A percentile compares a stretch with the other conserved stretches of the same genome.
These are phyloP conservation scores for Cephus cinctus DNA, from an alignment of 1,140 invertebrate genomes.

Conservation along the genomic window DNA sequence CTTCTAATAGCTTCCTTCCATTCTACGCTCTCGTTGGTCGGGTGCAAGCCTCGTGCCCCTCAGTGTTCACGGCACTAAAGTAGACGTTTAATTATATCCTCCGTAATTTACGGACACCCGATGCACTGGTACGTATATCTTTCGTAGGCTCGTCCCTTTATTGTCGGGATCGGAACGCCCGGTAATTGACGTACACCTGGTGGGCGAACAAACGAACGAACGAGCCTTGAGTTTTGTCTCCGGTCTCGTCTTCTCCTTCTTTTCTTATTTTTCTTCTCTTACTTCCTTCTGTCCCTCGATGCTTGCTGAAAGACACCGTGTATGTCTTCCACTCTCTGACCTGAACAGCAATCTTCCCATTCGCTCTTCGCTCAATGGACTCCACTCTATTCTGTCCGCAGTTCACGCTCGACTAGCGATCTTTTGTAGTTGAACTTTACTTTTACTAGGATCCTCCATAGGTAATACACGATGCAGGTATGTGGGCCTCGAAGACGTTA, in stretches of 20 bases:
- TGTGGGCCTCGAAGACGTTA: not conserved
- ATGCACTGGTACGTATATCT: too few relatives aligned
- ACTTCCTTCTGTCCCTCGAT: not conserved
- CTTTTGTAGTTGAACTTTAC: not conserved
- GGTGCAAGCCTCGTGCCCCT: too few relatives aligned
- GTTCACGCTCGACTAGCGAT: too few relatives aligned
- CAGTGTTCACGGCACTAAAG: conserved; percentile 8
- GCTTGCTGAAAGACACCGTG: not conserved
- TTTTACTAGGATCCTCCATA: not conserved
- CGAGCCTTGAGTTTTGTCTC: conserved; percentile 1
- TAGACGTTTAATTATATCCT: conserved; percentile 18
- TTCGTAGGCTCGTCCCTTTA: not conserved
- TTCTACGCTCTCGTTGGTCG: too few relatives aligned
- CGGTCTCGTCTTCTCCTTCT: conserved; percentile 5
- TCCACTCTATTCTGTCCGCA: too few relatives aligned
- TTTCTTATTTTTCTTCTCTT: not conserved
- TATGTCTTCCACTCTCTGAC: not conserved
- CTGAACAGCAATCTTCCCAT: not conserved
- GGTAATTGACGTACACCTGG: not conserved
- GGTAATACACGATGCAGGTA: not conserved
- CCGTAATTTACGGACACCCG: conserved; percentile 18
- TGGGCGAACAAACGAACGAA: not conserved
- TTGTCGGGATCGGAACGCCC: not conserved
- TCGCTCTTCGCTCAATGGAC: not conserved
- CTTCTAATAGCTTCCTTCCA: too few relatives aligned